A percentile compares a stretch with the other conserved stretches of the same genome.
These are phyloP conservation scores for Bradypodion pumilum DNA, from an alignment of 2,797 vertebrate genomes.

Conservation along the genomic window DNA sequence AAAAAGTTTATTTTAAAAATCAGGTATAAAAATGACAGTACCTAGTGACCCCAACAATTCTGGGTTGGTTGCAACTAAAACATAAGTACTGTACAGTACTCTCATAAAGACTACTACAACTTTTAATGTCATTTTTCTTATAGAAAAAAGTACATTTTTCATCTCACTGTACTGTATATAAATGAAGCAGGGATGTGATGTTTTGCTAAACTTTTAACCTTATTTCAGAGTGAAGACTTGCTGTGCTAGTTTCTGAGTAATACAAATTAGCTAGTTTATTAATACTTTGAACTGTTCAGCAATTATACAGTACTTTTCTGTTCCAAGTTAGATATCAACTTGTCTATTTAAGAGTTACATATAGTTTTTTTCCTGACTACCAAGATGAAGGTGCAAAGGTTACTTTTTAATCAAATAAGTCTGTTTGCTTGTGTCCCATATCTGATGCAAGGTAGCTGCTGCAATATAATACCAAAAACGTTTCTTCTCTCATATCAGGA, in stretches of 20 bases:
- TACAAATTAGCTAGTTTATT: not conserved
- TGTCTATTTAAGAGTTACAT: not conserved
- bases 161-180: not conserved
- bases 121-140: not conserved
- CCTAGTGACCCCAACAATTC: no score
- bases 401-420: not conserved
- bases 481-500: not conserved
- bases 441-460: conserved; percentile 33
- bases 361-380: not conserved
- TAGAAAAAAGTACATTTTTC: not conserved
- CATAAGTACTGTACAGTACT: not conserved
- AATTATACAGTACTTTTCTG: not conserved
- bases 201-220: not conserved
- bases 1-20: no score
- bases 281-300: not conserved
- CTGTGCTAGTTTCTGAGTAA: conserved; percentile 17
- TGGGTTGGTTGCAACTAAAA: not conserved
- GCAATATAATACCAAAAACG: conserved; percentile 46
- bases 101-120: not conserved
- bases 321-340: conserved; percentile 24
- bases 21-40: no score
- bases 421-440: not conserved
- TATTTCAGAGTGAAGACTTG: conserved; percentile 15
- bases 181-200: not conserved
- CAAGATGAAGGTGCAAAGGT: not conserved